These are phyloP conservation scores for Electrophaes corylata DNA, from an alignment of 2,888 invertebrate genomes.

Conservation along the genomic window DNA sequence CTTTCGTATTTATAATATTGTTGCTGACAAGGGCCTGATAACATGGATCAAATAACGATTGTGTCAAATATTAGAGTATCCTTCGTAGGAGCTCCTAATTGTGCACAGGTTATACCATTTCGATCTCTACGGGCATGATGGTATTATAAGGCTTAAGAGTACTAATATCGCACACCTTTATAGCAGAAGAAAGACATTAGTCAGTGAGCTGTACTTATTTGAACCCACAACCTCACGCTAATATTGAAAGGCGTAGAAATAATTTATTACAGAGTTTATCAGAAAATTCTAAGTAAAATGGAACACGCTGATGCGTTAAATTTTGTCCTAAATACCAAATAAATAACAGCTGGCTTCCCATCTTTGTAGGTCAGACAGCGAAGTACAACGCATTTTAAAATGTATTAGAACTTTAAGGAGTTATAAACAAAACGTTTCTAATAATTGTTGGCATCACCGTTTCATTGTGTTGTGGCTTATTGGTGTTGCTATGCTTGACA, in stretches of 20 bases:
- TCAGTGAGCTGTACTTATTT: background rate
- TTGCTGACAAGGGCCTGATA: too few relatives aligned
- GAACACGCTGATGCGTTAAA: constrained; percentile 58
- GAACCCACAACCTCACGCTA: background rate
- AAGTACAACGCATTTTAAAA: background rate
- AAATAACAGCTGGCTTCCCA: constrained; percentile 7
- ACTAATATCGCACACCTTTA: background rate
- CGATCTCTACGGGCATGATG: background rate
- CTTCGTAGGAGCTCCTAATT: background rate
- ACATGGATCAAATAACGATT: too few relatives aligned
- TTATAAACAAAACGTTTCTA: constrained; percentile 63
- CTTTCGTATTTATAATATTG: too few relatives aligned
- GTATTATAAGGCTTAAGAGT: background rate
- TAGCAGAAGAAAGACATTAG: background rate
- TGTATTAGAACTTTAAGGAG: background rate
- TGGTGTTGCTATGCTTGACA: constrained; percentile 40
- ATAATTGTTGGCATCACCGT: constrained; percentile 55
- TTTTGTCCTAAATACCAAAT: constrained; percentile 55
- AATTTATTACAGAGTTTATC: background rate
- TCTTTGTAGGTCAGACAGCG: background rate
- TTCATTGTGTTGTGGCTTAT: constrained; percentile 28
- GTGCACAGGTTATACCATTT: background rate
- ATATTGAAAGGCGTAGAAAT: background rate
- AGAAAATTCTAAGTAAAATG: constrained; percentile 42
- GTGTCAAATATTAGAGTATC: background rate